Percentiles rank a stretch among this genome's conserved stretches.
These are phyloP conservation scores for Cossypha dichroa DNA, from an alignment of 2,797 vertebrate species.

Conservation along the genomic window DNA sequence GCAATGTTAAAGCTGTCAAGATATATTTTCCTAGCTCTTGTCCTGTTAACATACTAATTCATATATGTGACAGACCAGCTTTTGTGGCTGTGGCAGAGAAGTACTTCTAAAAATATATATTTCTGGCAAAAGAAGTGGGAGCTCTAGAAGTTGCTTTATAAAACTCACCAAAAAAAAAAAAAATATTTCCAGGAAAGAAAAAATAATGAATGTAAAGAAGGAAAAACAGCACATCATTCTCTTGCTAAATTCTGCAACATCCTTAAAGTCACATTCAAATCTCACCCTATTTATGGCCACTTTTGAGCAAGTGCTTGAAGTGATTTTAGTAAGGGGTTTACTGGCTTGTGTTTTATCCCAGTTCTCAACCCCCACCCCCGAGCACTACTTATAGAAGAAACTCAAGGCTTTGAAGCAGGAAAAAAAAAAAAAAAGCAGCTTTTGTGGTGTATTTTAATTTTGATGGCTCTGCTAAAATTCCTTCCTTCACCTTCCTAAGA, in stretches of 20 bases:
- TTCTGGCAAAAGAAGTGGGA: background rate
- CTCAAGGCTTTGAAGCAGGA: background rate
- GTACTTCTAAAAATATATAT: background rate
- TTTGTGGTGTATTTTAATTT: background rate
- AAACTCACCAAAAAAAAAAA: background rate
- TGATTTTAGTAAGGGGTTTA: background rate
- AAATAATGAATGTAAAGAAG: background rate
- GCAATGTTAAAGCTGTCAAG: slow-evolving; percentile 8
- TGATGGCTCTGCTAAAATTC: accelerated
- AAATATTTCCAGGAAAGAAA: background rate
- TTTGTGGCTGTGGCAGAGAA: background rate
- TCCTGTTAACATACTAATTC: slow-evolving; percentile 28
- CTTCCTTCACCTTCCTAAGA: background rate
- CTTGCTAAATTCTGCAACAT: background rate
- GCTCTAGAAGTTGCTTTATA: background rate
- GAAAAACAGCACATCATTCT: accelerated
- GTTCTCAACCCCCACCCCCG: background rate
- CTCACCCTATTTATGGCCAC: background rate
- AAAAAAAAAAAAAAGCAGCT: background rate
- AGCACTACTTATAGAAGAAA: background rate
- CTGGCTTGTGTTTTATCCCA: background rate
- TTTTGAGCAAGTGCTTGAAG: background rate
- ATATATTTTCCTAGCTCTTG: background rate
- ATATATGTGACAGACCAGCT: background rate
- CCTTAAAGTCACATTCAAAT: background rate